Conservation (phyloP, 2,888 invertebrate species). For the Rotaria sp. region DNA sequence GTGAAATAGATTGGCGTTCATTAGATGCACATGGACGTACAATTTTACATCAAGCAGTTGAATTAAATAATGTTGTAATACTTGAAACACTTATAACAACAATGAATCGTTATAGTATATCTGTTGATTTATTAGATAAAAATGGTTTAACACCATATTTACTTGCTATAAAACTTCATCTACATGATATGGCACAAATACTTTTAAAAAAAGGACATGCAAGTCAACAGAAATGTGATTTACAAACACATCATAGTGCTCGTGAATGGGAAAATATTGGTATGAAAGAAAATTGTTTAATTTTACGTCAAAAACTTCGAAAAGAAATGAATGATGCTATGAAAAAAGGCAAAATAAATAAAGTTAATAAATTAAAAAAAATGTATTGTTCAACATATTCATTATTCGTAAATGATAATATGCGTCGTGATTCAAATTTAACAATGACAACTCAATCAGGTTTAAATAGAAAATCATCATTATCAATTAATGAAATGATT, state of each 20-base stretch:
- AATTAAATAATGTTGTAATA: conserved; percentile 32
- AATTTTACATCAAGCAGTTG: conserved; percentile 36
- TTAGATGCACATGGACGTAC: conserved; percentile 32
- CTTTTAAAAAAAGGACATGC: conserved; percentile 30
- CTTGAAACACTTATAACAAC: neutral
- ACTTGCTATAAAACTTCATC: conserved; percentile 31
- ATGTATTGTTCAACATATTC: neutral
- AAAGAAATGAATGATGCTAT: neutral
- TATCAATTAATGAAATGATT: neutral
- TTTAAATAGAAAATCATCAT: neutral
- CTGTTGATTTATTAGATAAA: conserved; percentile 34
- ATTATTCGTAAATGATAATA: neutral
- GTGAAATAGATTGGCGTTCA: conserved; percentile 30
- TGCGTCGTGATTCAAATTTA: neutral
- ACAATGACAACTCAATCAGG: neutral
- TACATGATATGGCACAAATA: conserved; percentile 28
- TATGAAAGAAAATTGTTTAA: neutral
- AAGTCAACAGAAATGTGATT: conserved; percentile 30
- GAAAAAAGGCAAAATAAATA: neutral
- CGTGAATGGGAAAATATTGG: conserved; percentile 33
- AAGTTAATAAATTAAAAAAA: neutral
- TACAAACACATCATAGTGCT: conserved; percentile 18
- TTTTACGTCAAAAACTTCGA: neutral
- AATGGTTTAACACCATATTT: conserved; percentile 38
- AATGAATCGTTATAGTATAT: conserved; percentile 26